phyloP scores from a whole-genome alignment of 2,113 vertebrate species.

The Cyprinus carpio region DNA sequence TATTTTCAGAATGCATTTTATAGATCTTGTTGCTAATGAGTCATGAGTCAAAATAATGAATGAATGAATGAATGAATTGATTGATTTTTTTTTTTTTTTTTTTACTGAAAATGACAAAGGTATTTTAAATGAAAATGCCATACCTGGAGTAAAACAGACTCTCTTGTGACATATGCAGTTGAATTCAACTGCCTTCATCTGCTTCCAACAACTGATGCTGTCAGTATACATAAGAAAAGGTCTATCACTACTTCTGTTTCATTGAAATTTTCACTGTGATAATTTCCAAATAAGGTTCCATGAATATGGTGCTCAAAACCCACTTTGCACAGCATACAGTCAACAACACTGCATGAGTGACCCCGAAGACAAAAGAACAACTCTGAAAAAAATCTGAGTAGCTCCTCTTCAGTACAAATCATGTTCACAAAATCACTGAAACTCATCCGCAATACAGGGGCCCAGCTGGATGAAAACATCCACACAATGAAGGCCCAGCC shows the following conservation, averaged over 20 bases:
- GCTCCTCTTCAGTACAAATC: neutral
- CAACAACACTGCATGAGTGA: neutral
- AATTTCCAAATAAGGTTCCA: neutral
- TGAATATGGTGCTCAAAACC: neutral
- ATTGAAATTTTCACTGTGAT: no score
- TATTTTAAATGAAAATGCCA: no score
- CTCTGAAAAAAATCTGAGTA: neutral
- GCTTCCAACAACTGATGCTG: no score
- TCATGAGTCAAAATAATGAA: no score
- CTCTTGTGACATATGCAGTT: no score
- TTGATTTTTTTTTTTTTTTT: no score
- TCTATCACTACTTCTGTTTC: neutral
- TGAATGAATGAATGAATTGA: no score
- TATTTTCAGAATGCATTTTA: no score
- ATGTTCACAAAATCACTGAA: neutral
- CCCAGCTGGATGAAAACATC: neutral
- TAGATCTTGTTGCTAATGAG: no score
- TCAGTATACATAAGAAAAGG: neutral
- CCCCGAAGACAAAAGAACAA: neutral
- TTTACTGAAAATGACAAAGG: no score
- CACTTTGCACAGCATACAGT: neutral
- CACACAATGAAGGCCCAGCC: neutral
- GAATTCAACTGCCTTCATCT: no score
- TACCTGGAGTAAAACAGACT: no score
- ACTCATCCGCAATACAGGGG: neutral